These are phyloP conservation scores for Zaprionus vittiger DNA, from an alignment of 1,140 invertebrate species.

Conservation along the genomic window DNA sequence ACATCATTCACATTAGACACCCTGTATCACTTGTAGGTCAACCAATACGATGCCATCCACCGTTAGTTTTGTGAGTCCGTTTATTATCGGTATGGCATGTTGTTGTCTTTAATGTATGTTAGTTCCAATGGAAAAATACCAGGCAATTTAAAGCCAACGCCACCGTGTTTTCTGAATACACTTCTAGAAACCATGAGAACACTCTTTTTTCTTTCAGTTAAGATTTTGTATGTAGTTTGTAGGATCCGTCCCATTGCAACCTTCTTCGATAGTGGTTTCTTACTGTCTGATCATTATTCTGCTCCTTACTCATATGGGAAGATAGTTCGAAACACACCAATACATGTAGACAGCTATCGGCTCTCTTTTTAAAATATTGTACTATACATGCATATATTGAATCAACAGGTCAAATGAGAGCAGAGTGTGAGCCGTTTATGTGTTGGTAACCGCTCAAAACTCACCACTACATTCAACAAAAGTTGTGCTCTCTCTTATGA, in stretches of 20 bases:
- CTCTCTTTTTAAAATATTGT: constrained; percentile 7
- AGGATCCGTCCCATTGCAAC: not conserved
- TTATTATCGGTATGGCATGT: not conserved
- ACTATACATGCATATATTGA: not conserved
- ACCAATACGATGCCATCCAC: not conserved
- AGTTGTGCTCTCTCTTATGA: not conserved
- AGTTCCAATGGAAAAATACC: not conserved
- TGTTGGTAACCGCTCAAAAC: not conserved
- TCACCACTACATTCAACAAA: constrained; percentile 1
- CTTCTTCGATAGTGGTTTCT: not conserved
- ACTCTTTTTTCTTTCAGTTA: not conserved
- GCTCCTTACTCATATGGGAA: not conserved
- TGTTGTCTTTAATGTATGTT: not conserved
- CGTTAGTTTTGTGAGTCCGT: not conserved
- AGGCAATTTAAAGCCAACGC: not conserved
- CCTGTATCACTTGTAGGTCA: constrained; percentile 3
- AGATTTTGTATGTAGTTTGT: not conserved
- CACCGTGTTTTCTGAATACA: not conserved
- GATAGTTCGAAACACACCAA: constrained; percentile 4
- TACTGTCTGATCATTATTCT: not conserved
- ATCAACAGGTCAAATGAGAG: constrained; percentile 2
- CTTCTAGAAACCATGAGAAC: not conserved
- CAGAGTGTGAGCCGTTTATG: not conserved
- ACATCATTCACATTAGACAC: not conserved
- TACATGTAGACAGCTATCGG: not conserved